Evolutionary conservation across 1,140 invertebrate genomes (phyloP).

Genomic region (Drosophila subobscura): DNA sequence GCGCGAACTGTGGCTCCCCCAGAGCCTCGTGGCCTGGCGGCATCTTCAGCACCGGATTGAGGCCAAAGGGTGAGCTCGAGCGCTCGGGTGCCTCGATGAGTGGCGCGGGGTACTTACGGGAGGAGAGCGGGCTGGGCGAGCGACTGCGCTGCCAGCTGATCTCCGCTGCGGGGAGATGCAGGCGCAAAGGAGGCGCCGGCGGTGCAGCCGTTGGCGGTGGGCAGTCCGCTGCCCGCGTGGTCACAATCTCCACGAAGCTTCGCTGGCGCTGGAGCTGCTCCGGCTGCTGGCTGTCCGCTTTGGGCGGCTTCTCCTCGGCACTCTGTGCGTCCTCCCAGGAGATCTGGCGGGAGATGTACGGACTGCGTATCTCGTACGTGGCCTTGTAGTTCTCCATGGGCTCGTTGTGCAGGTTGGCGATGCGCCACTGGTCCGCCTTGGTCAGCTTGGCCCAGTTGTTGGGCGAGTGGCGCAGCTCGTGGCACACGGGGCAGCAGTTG

Average conservation of each 20-base stretch:
- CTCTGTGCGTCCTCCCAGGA: constrained; percentile 71
- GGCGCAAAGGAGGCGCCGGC: neutral
- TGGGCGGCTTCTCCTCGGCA: neutral
- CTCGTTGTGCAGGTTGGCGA: constrained; percentile 67
- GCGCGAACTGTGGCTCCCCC: constrained; percentile 41
- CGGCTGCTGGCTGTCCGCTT: neutral
- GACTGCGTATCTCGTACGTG: constrained; percentile 78
- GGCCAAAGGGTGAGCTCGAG: constrained; percentile 68
- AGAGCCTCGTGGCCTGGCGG: neutral
- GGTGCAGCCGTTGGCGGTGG: constrained; percentile 8
- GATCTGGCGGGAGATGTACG: constrained; percentile 71
- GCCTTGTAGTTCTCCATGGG: constrained; percentile 71
- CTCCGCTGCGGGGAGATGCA: constrained; percentile 9
- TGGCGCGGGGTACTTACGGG: constrained; percentile 70
- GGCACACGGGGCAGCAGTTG: constrained; percentile 57
- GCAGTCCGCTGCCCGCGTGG: constrained; percentile 34
- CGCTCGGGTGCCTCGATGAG: constrained; percentile 69
- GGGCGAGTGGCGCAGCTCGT: constrained; percentile 59
- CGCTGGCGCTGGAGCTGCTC: constrained; percentile 49
- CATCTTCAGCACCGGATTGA: constrained; percentile 56
- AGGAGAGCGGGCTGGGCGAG: constrained; percentile 60
- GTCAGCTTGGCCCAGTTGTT: constrained; percentile 66
- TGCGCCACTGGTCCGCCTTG: constrained; percentile 73
- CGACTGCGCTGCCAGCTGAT: constrained; percentile 48
- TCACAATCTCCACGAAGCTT: constrained; percentile 64